A percentile compares a stretch with the other conserved stretches of the same genome.
phyloP scores from a whole-genome alignment of 2,888 invertebrate species.

The Drosophila aldrichi region DNA sequence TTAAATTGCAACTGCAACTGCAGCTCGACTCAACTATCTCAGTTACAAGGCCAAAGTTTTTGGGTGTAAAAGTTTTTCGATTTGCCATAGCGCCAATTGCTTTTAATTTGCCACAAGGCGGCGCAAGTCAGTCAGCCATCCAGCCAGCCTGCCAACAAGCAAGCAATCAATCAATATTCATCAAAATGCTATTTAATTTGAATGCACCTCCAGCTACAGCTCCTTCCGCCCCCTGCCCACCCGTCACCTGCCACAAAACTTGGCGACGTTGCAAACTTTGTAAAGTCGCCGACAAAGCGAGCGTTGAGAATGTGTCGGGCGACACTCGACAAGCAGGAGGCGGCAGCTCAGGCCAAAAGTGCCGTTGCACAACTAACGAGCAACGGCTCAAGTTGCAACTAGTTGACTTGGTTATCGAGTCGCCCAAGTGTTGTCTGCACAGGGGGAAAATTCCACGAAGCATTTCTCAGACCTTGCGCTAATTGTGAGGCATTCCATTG shows the following conservation, averaged over 20 bases:
- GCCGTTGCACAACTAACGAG: conserved; percentile 60
- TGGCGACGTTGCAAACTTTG: conserved; percentile 65
- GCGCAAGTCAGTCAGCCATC: neutral
- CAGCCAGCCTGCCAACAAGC: conserved; percentile 20
- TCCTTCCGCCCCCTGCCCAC: too few relatives aligned
- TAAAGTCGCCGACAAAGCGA: conserved; percentile 55
- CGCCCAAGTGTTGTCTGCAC: conserved; percentile 12
- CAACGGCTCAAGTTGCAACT: conserved; percentile 41
- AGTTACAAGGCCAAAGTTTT: conserved; percentile 48
- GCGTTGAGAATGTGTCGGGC: conserved; percentile 27
- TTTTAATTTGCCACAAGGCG: conserved; percentile 59
- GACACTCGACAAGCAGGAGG: conserved; percentile 7
- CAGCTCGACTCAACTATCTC: conserved; percentile 35
- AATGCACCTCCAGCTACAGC: conserved; percentile 51
- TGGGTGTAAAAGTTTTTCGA: conserved; percentile 50
- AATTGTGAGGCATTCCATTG: conserved; percentile 33
- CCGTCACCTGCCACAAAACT: conserved; percentile 44
- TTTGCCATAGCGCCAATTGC: conserved; percentile 49
- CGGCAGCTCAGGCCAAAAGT: conserved; percentile 35
- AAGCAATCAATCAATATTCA: conserved; percentile 80
- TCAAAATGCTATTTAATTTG: conserved; percentile 79
- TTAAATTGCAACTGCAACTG: conserved; percentile 19
- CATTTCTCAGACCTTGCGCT: conserved; percentile 37
- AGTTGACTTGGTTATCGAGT: conserved; percentile 36
- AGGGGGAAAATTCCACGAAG: neutral